phyloP scores from a whole-genome alignment of 1,140 invertebrate genomes.

The Mamestra configurata region DNA sequence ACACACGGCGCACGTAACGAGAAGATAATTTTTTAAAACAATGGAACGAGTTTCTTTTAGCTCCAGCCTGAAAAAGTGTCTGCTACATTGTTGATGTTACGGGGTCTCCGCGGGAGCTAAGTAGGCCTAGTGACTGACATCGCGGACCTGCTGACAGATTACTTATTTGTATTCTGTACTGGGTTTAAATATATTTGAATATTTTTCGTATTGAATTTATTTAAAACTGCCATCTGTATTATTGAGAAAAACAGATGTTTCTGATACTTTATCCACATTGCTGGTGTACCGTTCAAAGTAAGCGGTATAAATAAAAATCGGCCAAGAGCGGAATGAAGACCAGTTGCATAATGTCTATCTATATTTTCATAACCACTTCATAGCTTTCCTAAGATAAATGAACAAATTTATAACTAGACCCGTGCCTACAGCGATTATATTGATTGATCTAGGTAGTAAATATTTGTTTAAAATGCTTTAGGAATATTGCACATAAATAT shows the following conservation, averaged over 20 bases:
- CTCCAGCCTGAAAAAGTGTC: constrained; percentile 29
- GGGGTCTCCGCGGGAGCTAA: constrained; percentile 31
- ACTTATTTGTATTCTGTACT: not conserved
- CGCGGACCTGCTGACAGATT: not conserved
- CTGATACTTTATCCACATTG: not conserved
- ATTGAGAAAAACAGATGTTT: not conserved
- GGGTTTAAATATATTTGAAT: not conserved
- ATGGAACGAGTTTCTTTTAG: constrained; percentile 58
- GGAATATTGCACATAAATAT: constrained; percentile 52
- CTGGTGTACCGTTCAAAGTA: not conserved
- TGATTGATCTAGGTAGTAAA: constrained; percentile 26
- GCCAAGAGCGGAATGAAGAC: not conserved
- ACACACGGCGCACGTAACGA: constrained; percentile 32
- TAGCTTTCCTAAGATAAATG: not conserved
- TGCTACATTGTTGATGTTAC: constrained; percentile 36
- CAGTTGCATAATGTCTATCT: not conserved
- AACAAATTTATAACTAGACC: not conserved
- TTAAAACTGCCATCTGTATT: not conserved
- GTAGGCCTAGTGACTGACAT: constrained; percentile 45
- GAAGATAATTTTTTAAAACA: constrained; percentile 62
- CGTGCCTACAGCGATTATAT: not conserved
- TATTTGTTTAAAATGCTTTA: constrained; percentile 26
- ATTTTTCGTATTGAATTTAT: too few species aligned
- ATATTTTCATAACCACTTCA: not conserved
- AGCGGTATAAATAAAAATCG: not conserved